Evolutionary conservation across 1,140 invertebrate species (phyloP).

Genomic region (Spodoptera litura): DNA sequence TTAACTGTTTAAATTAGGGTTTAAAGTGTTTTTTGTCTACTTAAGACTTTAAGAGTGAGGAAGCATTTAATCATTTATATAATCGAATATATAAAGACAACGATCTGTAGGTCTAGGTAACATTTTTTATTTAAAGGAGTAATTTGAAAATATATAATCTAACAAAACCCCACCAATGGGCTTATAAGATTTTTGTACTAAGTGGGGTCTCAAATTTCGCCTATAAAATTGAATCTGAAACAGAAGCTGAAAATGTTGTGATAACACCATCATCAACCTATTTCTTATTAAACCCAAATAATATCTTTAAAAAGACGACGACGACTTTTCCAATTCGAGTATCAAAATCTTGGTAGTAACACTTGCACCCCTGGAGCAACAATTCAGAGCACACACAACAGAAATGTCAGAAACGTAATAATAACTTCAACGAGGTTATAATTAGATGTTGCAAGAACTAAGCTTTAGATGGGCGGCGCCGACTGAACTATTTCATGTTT

Average conservation of each 20-base stretch:
- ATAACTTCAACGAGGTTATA: constrained; percentile 22
- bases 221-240: constrained; percentile 63
- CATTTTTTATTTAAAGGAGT: constrained; percentile 16
- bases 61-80: no score
- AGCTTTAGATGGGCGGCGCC: background rate
- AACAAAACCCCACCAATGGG: constrained; percentile 65
- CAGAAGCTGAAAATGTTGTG: constrained; percentile 13
- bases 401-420: constrained; percentile 20
- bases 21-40: no score
- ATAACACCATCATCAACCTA: no score
- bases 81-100: no score
- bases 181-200: constrained; percentile 70
- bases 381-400: background rate
- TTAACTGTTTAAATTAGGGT: no score
- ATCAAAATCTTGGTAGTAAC: no score
- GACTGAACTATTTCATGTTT: constrained; percentile 18
- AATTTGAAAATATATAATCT: constrained; percentile 58
- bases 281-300: no score
- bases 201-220: constrained; percentile 70
- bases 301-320: no score
- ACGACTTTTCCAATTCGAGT: no score
- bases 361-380: background rate
- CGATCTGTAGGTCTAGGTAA: no score
- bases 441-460: constrained; percentile 22
- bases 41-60: no score